Conservation (phyloP, 2,113 vertebrate genomes). For the Oreochromis aureus region DNA sequence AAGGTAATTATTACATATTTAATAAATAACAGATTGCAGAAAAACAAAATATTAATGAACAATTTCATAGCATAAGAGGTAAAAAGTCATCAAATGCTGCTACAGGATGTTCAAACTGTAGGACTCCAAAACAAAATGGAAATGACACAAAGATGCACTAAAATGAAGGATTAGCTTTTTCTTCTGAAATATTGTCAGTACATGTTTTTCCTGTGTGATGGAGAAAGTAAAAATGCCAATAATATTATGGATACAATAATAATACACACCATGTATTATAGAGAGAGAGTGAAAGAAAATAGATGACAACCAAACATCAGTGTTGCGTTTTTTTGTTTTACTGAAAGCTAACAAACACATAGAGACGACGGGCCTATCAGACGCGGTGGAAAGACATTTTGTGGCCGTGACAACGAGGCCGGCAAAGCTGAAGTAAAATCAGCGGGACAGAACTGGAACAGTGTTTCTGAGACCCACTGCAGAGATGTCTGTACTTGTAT, state of each 20-base stretch:
- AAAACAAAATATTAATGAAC: neutral
- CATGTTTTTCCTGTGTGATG: neutral
- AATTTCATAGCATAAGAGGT: neutral
- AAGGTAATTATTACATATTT: neutral
- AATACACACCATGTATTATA: accelerated
- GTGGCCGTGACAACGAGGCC: neutral
- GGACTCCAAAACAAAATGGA: neutral
- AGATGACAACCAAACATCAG: neutral
- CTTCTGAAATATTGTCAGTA: neutral
- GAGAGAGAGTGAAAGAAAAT: neutral
- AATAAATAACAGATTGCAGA: neutral
- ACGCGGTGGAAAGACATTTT: neutral
- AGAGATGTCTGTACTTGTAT: neutral
- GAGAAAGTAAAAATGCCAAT: neutral
- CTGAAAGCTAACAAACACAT: neutral
- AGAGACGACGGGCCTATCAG: neutral
- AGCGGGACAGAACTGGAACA: neutral
- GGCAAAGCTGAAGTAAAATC: neutral
- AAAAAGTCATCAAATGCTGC: neutral
- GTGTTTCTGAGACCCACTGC: neutral
- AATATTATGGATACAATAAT: accelerated
- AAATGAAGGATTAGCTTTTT: accelerated
- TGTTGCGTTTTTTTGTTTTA: neutral
- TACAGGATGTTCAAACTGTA: accelerated
- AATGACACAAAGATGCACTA: neutral